A percentile compares a stretch with the other conserved stretches of the same genome.
phyloP scores from a whole-genome alignment of 2,888 invertebrate genomes.

The Anthophora plumipes region DNA sequence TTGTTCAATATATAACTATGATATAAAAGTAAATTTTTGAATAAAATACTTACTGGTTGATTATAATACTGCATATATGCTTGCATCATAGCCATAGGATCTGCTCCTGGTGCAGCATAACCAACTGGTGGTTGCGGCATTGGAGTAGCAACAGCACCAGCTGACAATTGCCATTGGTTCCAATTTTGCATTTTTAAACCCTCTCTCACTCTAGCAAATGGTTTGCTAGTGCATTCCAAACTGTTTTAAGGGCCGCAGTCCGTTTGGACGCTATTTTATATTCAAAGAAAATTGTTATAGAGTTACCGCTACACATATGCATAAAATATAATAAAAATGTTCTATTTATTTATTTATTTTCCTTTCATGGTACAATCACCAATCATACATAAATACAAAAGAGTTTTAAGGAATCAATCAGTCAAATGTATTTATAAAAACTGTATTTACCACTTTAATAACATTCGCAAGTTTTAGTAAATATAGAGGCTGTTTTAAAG shows the following conservation, averaged over 20 bases:
- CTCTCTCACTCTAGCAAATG: constrained; percentile 70
- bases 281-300: constrained; percentile 77
- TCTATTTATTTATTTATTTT: constrained; percentile 36
- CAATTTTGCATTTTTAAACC: constrained; percentile 83
- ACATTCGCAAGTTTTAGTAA: not conserved
- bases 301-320: constrained; percentile 67
- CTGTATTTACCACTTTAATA: constrained; percentile 4
- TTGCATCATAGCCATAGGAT: constrained; percentile 83
- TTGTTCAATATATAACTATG: not conserved
- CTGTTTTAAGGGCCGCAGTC: constrained; percentile 79
- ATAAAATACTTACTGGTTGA: constrained; percentile 82
- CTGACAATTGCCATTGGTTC: constrained; percentile 83
- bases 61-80: constrained; percentile 84
- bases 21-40: not conserved
- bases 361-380: constrained; percentile 19
- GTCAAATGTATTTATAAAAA: constrained; percentile 11
- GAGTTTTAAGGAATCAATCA: not conserved
- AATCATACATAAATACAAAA: constrained; percentile 42
- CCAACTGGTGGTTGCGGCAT: constrained; percentile 83
- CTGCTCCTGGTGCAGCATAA: constrained; percentile 80
- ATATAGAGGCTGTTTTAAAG: constrained; percentile 5
- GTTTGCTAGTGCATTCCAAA: constrained; percentile 77
- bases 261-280: constrained; percentile 80
- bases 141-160: constrained; percentile 78
- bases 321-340: constrained; percentile 42